phyloP scores from a whole-genome alignment of 2,113 vertebrate species.

The Daboia siamensis region DNA sequence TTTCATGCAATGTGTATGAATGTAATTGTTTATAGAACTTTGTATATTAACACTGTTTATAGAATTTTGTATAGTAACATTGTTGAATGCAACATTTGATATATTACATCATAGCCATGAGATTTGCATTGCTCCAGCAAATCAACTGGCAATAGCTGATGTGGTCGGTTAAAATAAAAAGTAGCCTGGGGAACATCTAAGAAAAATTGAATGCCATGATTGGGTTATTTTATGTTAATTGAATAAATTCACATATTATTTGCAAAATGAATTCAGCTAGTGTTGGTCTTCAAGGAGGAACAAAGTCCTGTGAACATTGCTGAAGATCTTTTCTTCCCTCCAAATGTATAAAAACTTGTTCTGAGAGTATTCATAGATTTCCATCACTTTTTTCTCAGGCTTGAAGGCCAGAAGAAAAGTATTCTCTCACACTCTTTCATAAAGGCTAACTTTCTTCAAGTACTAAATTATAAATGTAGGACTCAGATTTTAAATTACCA shows the following conservation, averaged over 20 bases:
- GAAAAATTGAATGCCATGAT: background rate
- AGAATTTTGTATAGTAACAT: no score
- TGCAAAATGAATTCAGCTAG: background rate
- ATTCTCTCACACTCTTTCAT: background rate
- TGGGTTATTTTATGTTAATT: background rate
- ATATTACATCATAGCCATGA: background rate
- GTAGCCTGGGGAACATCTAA: background rate
- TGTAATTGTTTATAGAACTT: background rate
- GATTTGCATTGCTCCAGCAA: background rate
- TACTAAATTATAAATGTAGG: background rate
- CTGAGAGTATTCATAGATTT: background rate
- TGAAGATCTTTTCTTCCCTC: background rate
- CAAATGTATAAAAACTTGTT: background rate
- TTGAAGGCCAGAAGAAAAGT: background rate
- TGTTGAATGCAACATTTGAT: no score
- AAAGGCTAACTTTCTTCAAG: background rate
- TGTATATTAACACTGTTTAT: background rate
- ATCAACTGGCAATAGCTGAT: background rate
- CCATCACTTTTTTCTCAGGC: no score
- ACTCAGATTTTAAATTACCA: background rate
- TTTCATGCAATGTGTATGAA: background rate
- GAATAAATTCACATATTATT: background rate
- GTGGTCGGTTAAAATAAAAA: background rate
- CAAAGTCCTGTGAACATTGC: background rate
- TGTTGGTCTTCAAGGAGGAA: background rate